Conservation (phyloP, 2,888 invertebrate species). For the Phragmatobia fuliginosa region DNA sequence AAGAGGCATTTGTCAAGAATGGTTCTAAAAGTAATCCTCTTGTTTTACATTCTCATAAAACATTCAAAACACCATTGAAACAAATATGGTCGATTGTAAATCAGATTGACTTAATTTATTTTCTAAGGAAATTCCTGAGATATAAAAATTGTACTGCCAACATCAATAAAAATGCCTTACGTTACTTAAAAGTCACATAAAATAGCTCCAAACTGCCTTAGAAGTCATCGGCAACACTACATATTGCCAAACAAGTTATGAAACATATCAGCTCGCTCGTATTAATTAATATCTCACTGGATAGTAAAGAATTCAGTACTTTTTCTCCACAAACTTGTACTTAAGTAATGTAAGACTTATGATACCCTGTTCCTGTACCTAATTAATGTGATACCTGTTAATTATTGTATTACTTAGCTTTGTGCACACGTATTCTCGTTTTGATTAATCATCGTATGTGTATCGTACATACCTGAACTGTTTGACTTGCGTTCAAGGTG, state of each 20-base stretch:
- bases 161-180: background rate
- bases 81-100: background rate
- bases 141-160: background rate
- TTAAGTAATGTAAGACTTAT: no score
- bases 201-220: background rate
- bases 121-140: background rate
- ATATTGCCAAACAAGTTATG: background rate
- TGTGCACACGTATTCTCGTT: no score
- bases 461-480: no score
- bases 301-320: background rate
- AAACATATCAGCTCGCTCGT: conserved; percentile 1
- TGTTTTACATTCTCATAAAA: background rate
- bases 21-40: background rate
- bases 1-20: no score
- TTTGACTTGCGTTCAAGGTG: no score
- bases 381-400: background rate
- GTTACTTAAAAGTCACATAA: conserved; percentile 1
- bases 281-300: background rate
- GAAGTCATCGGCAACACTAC: background rate
- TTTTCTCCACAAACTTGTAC: background rate
- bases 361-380: background rate
- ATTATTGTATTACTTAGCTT: background rate
- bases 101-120: background rate
- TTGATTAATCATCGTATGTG: no score
- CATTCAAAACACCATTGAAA: background rate